Conservation (phyloP, 2,888 invertebrate species). For the Tolmerus cingulatus region DNA sequence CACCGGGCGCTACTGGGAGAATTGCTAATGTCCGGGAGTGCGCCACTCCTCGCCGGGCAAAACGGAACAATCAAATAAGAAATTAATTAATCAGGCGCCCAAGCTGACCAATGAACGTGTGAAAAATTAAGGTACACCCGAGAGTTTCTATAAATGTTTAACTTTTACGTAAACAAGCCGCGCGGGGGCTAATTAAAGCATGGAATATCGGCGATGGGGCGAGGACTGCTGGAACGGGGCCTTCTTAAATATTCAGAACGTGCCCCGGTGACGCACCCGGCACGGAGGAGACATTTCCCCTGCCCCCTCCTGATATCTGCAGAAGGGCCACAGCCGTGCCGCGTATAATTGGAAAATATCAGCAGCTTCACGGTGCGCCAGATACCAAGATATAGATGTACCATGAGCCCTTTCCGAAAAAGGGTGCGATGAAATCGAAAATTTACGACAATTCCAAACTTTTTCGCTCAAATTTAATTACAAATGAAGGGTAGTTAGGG, state of each 20-base stretch:
- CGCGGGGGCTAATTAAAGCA: constrained; percentile 20
- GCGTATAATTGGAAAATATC: constrained; percentile 26
- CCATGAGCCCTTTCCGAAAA: neutral
- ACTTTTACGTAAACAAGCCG: constrained; percentile 32
- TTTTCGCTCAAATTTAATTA: constrained; percentile 48
- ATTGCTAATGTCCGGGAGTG: constrained; percentile 26
- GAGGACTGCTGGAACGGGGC: neutral
- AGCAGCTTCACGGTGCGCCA: neutral
- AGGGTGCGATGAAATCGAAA: constrained; percentile 47
- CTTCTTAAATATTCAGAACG: constrained; percentile 9
- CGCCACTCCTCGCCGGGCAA: neutral
- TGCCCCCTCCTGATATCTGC: neutral
- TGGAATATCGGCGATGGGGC: neutral
- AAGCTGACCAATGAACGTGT: constrained; percentile 30
- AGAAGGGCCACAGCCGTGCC: neutral
- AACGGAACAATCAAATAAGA: constrained; percentile 38
- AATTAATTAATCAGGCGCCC: constrained; percentile 37
- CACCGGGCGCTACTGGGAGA: constrained; percentile 33
- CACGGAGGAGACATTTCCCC: neutral
- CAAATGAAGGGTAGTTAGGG: constrained; percentile 14
- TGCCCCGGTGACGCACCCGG: neutral
- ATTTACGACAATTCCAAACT: constrained; percentile 48
- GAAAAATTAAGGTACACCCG: constrained; percentile 26
- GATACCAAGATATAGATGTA: neutral
- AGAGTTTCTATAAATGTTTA: constrained; percentile 36